A percentile compares a stretch with the other conserved stretches of the same genome.
Conservation (phyloP, 2,113 vertebrate species). For the Lophochroa leadbeateri region DNA sequence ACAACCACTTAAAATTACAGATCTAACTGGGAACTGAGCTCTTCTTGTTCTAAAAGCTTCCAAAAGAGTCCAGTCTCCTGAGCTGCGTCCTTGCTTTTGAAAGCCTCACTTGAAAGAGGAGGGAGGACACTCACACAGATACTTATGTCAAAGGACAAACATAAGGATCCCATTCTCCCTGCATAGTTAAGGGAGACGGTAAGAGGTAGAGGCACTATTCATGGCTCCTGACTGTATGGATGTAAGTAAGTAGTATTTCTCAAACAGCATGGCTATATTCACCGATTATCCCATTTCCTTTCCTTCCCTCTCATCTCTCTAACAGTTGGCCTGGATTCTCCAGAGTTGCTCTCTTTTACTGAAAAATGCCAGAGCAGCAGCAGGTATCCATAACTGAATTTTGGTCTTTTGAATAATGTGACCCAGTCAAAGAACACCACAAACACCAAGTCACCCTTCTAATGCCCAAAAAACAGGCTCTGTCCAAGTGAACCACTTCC, state of each 20-base stretch:
- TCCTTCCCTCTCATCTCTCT: neutral
- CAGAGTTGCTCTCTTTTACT: neutral
- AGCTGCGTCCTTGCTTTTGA: neutral
- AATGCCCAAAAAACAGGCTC: neutral
- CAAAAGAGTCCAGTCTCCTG: neutral
- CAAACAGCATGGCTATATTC: neutral
- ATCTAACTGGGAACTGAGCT: neutral
- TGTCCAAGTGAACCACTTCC: neutral
- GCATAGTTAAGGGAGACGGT: neutral
- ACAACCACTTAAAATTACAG: neutral
- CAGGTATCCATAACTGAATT: neutral
- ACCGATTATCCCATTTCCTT: neutral
- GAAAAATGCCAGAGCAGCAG: neutral
- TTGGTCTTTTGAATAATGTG: neutral
- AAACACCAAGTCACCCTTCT: neutral
- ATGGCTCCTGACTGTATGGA: neutral
- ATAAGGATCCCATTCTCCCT: neutral
- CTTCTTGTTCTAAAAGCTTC: neutral
- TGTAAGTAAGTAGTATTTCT: neutral
- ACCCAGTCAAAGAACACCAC: neutral
- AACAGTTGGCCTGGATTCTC: neutral
- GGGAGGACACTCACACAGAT: neutral
- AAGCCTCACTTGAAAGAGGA: neutral
- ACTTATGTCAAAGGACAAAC: neutral
- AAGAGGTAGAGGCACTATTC: neutral